Percentiles rank a stretch among this genome's conserved stretches.
phyloP scores from a whole-genome alignment of 37 sponge, comb jelly and placozoan species.

The Chondrilla cf. caribensis region DNA sequence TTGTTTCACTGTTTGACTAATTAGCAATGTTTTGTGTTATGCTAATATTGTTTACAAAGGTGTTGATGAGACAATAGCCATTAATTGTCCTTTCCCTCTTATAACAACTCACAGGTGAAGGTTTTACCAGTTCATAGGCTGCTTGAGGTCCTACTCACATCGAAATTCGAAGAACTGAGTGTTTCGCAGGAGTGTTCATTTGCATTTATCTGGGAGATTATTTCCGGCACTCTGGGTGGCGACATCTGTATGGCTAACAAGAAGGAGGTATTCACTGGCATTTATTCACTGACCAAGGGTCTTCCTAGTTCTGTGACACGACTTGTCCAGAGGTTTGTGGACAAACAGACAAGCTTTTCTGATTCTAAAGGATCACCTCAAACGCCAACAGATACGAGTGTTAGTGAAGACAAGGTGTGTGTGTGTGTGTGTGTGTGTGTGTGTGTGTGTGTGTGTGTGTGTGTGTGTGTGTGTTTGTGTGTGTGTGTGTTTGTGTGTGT shows the following conservation, averaged over 20 bases:
- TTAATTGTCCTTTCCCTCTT: too few species aligned
- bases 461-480: too few species aligned
- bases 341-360: neutral
- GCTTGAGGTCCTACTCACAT: neutral
- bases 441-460: too few species aligned
- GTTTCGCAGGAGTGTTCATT: neutral
- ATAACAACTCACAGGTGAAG: neutral
- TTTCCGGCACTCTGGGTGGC: neutral
- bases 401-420: too few species aligned
- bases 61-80: too few species aligned
- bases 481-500: too few species aligned
- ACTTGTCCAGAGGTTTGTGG: neutral
- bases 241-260: neutral
- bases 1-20: too few species aligned
- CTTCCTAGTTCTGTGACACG: neutral
- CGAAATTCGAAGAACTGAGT: neutral
- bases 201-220: slow-evolving; percentile 1
- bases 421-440: too few species aligned
- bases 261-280: slow-evolving; percentile 11
- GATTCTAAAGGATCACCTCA: neutral
- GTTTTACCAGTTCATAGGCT: neutral
- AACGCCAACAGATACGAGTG: too few species aligned
- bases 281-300: neutral
- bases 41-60: too few species aligned
- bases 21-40: too few species aligned